Conservation (phyloP, 1,140 invertebrate species). For the Epicauta chinensis region DNA sequence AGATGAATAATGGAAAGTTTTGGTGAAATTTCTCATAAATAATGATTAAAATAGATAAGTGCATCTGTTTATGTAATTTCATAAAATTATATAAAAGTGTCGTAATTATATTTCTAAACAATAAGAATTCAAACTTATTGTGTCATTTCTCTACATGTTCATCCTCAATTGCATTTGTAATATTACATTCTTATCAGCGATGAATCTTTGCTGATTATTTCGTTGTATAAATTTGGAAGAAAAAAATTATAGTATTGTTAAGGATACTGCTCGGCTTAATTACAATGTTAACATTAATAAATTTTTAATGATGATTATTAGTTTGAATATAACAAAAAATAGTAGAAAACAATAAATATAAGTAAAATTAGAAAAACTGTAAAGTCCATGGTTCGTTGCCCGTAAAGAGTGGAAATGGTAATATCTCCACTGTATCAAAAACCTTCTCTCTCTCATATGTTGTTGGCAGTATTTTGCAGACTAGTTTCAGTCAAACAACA, state of each 20-base stretch:
- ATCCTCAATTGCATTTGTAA: no score
- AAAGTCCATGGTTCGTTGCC: constrained; percentile 17
- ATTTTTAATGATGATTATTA: constrained; percentile 1
- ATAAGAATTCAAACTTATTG: no score
- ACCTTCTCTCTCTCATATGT: constrained; percentile 8
- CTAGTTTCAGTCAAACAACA: constrained; percentile 5
- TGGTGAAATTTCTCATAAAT: no score
- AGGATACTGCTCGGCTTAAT: background rate
- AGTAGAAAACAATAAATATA: constrained; percentile 8
- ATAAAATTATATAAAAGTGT: no score
- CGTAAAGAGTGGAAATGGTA: constrained; percentile 15
- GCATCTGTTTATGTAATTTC: no score
- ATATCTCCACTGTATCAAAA: constrained; percentile 5
- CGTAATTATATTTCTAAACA: no score
- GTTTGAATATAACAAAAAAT: constrained; percentile 6
- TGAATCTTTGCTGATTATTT: no score
- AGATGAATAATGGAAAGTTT: no score
- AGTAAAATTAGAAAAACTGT: constrained; percentile 8
- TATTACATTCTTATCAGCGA: no score
- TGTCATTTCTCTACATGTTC: no score
- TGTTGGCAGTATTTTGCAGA: constrained; percentile 8
- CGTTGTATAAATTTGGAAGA: no score
- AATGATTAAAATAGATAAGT: no score
- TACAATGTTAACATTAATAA: constrained; percentile 3
- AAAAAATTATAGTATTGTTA: background rate